Percentiles rank a stretch among this genome's conserved stretches.
Conservation (phyloP, 1,140 invertebrate genomes). For the Drosophila repleta region DNA sequence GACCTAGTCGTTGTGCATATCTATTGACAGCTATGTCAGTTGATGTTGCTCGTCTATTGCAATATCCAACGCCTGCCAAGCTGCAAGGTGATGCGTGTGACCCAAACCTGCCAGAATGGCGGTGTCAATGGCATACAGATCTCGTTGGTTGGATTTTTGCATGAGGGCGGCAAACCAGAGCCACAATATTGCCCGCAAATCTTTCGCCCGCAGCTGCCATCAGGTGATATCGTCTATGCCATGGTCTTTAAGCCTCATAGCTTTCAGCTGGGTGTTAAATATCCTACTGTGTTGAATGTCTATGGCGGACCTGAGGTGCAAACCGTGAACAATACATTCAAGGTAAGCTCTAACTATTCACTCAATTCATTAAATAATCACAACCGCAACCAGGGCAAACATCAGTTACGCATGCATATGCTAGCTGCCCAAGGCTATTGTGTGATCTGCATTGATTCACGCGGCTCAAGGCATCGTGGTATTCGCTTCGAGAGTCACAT, state of each 20-base stretch:
- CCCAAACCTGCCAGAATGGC: constrained; percentile 84
- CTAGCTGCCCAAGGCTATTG: constrained; percentile 98
- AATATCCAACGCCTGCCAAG: constrained; percentile 92
- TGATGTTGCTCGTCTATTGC: constrained; percentile 95
- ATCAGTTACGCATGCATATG: constrained; percentile 97
- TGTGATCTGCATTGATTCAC: constrained; percentile 97
- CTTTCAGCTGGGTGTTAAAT: constrained; percentile 90
- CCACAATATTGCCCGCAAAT: constrained; percentile 89
- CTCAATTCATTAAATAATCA: too few species aligned
- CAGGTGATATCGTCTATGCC: constrained; percentile 92
- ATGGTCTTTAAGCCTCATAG: constrained; percentile 96
- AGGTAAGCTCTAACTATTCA: constrained; percentile 85
- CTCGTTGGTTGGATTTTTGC: constrained; percentile 88
- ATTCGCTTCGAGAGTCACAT: constrained; percentile 96
- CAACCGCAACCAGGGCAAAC: constrained; percentile 87
- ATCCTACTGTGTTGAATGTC: constrained; percentile 97
- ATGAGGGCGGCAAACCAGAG: constrained; percentile 87
- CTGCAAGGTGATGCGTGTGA: constrained; percentile 91
- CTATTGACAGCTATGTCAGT: constrained; percentile 88
- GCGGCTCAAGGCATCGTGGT: constrained; percentile 96
- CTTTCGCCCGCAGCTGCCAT: constrained; percentile 89
- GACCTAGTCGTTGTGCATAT: background rate
- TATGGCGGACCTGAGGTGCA: constrained; percentile 99
- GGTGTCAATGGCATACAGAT: constrained; percentile 87
- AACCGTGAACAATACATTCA: constrained; percentile 97